Conservation (phyloP, 2,113 vertebrate species). For the Oceanites oceanicus region DNA sequence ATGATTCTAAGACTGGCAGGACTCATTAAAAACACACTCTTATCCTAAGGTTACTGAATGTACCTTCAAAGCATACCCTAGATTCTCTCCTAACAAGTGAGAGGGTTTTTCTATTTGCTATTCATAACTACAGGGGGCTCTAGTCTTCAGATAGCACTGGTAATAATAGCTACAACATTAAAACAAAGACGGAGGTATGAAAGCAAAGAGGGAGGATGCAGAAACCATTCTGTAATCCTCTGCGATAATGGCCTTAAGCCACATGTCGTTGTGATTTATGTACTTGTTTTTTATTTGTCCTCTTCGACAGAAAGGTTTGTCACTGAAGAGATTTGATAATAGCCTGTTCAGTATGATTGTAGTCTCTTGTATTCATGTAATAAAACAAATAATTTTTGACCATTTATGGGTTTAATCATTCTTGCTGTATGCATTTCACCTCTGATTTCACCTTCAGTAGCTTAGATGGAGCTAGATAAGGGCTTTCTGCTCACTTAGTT, state of each 20-base stretch:
- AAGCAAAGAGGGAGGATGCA: neutral
- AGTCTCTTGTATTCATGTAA: conserved; percentile 42
- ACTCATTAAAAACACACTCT: neutral
- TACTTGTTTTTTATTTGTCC: conserved; percentile 67
- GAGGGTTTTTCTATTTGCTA: conserved; percentile 45
- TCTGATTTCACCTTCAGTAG: conserved; percentile 7
- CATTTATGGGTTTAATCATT: conserved; percentile 10
- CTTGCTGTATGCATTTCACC: neutral
- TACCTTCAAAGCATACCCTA: conserved; percentile 26
- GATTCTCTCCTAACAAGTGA: conserved; percentile 13
- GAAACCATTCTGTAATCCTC: conserved; percentile 4
- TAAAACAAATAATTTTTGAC: conserved; percentile 19
- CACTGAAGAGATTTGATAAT: conserved; percentile 63
- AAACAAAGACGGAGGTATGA: conserved; percentile 27
- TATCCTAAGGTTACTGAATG: neutral
- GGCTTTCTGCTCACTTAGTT: neutral
- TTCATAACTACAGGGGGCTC: conserved; percentile 18
- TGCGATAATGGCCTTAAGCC: conserved; percentile 44
- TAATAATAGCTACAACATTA: conserved; percentile 51
- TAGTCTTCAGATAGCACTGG: neutral
- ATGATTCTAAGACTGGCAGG: neutral
- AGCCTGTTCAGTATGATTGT: conserved; percentile 27
- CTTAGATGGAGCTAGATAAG: neutral
- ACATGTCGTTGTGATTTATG: conserved; percentile 54
- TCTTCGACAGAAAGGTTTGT: conserved; percentile 48